Percentiles rank a stretch among this genome's conserved stretches.
Evolutionary conservation across 1,140 invertebrate species (phyloP).

Genomic region (Laupala kohalensis): DNA sequence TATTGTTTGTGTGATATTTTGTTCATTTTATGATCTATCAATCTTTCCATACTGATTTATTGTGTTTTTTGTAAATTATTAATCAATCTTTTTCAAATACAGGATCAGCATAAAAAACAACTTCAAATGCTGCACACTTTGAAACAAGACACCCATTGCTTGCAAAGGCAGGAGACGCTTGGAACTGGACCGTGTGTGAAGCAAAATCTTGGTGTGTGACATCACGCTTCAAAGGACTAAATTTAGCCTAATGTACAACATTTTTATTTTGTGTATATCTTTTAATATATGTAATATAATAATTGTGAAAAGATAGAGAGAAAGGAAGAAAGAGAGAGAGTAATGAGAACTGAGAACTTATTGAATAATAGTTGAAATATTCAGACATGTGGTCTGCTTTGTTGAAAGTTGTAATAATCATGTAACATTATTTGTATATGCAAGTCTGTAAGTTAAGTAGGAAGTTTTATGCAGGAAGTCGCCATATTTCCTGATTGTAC

Average conservation of each 20-base stretch:
- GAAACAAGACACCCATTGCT: not conserved
- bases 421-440: not conserved
- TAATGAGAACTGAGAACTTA: not conserved
- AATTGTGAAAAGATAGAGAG: too few species aligned
- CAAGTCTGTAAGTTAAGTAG: not conserved
- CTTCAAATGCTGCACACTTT: not conserved
- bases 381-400: not conserved
- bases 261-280: not conserved
- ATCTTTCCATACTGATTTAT: too few species aligned
- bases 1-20: too few species aligned
- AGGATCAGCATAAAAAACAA: not conserved
- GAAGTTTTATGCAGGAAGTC: not conserved
- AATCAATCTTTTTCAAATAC: not conserved
- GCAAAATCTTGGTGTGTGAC: not conserved
- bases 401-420: not conserved
- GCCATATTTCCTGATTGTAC: not conserved
- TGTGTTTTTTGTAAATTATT: too few species aligned
- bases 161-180: not conserved
- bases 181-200: not conserved
- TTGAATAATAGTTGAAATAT: not conserved
- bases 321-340: not conserved
- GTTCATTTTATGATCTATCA: too few species aligned
- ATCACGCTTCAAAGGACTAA: not conserved
- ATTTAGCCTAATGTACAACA: not conserved
- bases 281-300: not conserved